Evolutionary conservation across 2,888 invertebrate species (phyloP), one percentile per base, ranked within the genome.

Genomic region (Drosophila cracens): DNA sequence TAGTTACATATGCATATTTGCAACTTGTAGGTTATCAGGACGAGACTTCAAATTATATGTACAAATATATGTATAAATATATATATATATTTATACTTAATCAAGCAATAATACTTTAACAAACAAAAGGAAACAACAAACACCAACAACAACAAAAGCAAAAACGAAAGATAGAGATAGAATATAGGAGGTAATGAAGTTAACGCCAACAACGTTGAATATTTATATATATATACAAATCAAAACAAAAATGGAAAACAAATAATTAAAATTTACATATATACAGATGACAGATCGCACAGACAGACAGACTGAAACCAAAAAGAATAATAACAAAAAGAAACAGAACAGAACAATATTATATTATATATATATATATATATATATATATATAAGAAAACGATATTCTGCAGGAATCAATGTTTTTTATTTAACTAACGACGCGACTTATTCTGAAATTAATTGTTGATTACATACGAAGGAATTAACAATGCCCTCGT

Each of bases 101-200:
- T 31, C 67, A 73, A 70, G 46, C 62, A 79, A 76, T 66, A 70
- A 70, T 63, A 75, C 40, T 71, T 74, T 75, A 34, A 40, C 16
- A 70, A 66, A 46, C 46, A 73, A 76, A 49, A 58, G 46, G 57
- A 57, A 54, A 67, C 58, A 54, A 62, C 52, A 67, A 72, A 48
- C 18, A 62, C 64, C 43, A 63, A 65, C 52, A 63, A 69, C 43
- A 61, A 31, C 33, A 58, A 52, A 2, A 38, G 34, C 46, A 16
- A 31, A 38, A 49, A 8, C 29, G 27, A 66, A 63, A 49, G 33
- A 56, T 57, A 38, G 31, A 52, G 46, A 52, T 54, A 61, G 25
- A 56, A 64, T 21, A 58, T 21, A 58, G 40, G n/a, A 58, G 29
- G 18, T 46, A 46, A 46, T 46, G 2, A 56, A 56, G 13, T 48